Percentiles rank a stretch among this genome's conserved stretches.
These are phyloP conservation scores for Phrynocephalus forsythii DNA, from an alignment of 2,797 vertebrate genomes.

Conservation along the genomic window DNA sequence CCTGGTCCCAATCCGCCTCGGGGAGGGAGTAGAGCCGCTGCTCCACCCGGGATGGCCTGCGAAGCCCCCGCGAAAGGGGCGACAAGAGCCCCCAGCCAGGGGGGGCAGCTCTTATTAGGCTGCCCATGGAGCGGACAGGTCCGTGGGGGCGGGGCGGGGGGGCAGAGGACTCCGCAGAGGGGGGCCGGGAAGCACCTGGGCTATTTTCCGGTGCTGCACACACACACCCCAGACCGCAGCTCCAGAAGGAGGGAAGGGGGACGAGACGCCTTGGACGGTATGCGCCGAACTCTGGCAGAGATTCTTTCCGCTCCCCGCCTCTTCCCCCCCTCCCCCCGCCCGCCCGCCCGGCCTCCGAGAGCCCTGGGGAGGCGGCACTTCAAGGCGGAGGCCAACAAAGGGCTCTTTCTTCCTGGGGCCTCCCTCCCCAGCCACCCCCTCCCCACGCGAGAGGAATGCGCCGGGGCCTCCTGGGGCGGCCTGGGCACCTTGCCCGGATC, in stretches of 20 bases:
- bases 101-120: not conserved
- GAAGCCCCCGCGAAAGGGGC: not conserved
- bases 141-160: too few relatives aligned
- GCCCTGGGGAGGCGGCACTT: not conserved
- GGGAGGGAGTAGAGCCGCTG: too few relatives aligned
- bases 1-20: not conserved
- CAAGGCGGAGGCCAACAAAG: too few relatives aligned
- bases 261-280: too few relatives aligned
- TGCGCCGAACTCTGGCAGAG: not conserved
- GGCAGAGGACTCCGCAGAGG: not conserved
- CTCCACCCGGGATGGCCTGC: too few relatives aligned
- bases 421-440: not conserved
- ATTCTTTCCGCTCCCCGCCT: not conserved
- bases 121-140: too few relatives aligned
- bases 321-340: not conserved
- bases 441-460: not conserved
- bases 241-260: not conserved
- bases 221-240: too few relatives aligned
- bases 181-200: not conserved
- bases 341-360: too few relatives aligned
- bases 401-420: too few relatives aligned
- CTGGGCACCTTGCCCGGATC: slow-evolving; percentile 27
- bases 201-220: too few relatives aligned
- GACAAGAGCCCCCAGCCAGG: too few relatives aligned
- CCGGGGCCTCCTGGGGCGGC: not conserved